A percentile compares a stretch with the other conserved stretches of the same genome.
Conservation (phyloP, 2,888 invertebrate species). For the Ochlodes sylvanus region DNA sequence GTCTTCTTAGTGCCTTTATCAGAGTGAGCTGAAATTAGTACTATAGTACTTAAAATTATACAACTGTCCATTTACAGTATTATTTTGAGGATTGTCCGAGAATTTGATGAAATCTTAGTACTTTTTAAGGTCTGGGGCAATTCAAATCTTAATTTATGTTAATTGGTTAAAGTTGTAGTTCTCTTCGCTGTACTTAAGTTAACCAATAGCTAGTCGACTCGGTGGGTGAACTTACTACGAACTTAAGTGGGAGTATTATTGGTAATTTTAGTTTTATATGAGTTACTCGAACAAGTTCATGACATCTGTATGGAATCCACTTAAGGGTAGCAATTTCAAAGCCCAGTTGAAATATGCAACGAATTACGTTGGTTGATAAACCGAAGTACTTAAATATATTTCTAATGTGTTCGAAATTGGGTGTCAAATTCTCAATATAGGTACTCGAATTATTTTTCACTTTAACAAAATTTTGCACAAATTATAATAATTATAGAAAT, state of each 20-base stretch:
- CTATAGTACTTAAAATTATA: conserved; percentile 62
- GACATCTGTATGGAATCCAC: neutral
- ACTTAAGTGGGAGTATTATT: conserved; percentile 19
- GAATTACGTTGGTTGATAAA: conserved; percentile 8
- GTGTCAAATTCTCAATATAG: too few relatives aligned
- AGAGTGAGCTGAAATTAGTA: conserved; percentile 55
- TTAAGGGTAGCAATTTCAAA: conserved; percentile 1
- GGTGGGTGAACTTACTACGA: conserved; percentile 43
- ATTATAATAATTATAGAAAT: conserved; percentile 30
- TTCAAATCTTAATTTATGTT: conserved; percentile 40
- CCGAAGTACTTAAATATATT: conserved; percentile 31
- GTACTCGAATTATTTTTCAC: conserved; percentile 18
- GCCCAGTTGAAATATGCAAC: conserved; percentile 7
- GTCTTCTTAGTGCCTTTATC: conserved; percentile 67
- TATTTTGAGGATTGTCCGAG: conserved; percentile 49
- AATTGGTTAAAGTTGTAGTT: conserved; percentile 30
- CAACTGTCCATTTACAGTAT: conserved; percentile 62
- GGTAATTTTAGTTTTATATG: conserved; percentile 9
- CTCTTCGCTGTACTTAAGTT: conserved; percentile 58
- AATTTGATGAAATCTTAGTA: conserved; percentile 30
- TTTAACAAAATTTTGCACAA: conserved; percentile 26
- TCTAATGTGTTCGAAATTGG: conserved; percentile 8
- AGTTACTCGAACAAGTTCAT: neutral
- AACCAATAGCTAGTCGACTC: conserved; percentile 52
- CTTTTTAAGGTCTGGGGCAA: conserved; percentile 38